Percentiles rank a stretch among this genome's conserved stretches.
Conservation (phyloP, 2,113 vertebrate genomes). For the Heterotilapia buettikoferi region DNA sequence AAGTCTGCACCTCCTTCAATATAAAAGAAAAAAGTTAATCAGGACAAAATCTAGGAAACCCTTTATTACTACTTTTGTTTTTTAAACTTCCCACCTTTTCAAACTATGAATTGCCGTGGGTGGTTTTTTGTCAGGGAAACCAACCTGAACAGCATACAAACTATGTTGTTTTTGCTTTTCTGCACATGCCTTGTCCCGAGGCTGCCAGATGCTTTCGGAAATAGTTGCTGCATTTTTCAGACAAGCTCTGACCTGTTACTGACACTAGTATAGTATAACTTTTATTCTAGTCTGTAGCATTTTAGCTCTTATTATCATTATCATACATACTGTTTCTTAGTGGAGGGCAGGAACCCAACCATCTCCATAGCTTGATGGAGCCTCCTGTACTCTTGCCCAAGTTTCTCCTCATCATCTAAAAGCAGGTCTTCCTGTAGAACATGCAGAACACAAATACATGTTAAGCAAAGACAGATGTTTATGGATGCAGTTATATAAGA, state of each 20-base stretch:
- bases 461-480: neutral
- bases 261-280: neutral
- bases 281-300: neutral
- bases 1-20: neutral
- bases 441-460: neutral
- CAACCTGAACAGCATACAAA: neutral
- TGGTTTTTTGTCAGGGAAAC: neutral
- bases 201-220: neutral
- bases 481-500: neutral
- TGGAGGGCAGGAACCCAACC: slow-evolving; percentile 93
- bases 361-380: slow-evolving; percentile 98
- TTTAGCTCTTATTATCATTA: neutral
- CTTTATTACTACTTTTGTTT: neutral
- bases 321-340: slow-evolving; percentile 85
- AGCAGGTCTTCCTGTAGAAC: slow-evolving; percentile 77
- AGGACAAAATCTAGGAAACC: neutral
- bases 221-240: slow-evolving; percentile 36
- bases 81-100: neutral
- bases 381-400: slow-evolving; percentile 83
- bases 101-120: neutral
- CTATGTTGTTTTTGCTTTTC: neutral
- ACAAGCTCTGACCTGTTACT: slow-evolving; percentile 49
- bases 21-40: neutral
- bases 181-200: neutral
- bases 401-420: slow-evolving; percentile 81